phyloP scores from a whole-genome alignment of 2,888 invertebrate genomes.

The Synanthedon vespiformis region DNA sequence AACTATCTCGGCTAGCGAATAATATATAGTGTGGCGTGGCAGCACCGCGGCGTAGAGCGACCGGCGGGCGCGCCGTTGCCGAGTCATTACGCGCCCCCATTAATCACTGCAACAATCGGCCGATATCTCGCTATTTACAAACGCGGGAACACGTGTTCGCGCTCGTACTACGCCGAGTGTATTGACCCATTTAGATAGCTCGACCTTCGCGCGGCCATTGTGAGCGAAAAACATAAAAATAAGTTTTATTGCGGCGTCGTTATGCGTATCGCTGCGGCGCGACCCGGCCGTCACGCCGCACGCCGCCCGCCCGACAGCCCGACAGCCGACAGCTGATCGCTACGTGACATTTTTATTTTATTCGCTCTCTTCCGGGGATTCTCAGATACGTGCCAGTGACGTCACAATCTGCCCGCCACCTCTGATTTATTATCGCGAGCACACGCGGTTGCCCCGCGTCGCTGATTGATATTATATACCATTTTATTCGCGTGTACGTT shows the following conservation, averaged over 20 bases:
- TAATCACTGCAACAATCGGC: constrained; percentile 71
- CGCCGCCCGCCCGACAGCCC: constrained; percentile 22
- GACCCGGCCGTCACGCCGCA: constrained; percentile 44
- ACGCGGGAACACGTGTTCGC: constrained; percentile 67
- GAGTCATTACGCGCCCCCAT: constrained; percentile 69
- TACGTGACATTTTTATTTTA: constrained; percentile 71
- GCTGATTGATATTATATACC: constrained; percentile 26
- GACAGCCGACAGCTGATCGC: constrained; percentile 61
- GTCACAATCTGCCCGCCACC: constrained; percentile 57
- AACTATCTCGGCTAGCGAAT: constrained; percentile 55
- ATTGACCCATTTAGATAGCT: constrained; percentile 72
- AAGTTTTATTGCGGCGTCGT: constrained; percentile 71
- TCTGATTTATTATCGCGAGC: constrained; percentile 60
- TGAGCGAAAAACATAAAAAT: constrained; percentile 72
- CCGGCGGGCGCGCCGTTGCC: constrained; percentile 35
- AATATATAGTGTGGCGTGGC: constrained; percentile 62
- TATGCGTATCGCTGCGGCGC: constrained; percentile 55
- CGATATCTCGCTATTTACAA: constrained; percentile 72
- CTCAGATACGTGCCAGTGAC: constrained; percentile 67
- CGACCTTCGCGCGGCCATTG: constrained; percentile 71
- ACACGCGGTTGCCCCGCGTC: constrained; percentile 37
- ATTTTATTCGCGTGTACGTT: constrained; percentile 27
- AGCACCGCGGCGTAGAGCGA: constrained; percentile 31
- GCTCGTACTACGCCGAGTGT: constrained; percentile 68
- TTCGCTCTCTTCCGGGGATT: constrained; percentile 68